These are phyloP conservation scores for Coregonus clupeaformis DNA, from an alignment of 2,113 vertebrate genomes.

Conservation along the genomic window DNA sequence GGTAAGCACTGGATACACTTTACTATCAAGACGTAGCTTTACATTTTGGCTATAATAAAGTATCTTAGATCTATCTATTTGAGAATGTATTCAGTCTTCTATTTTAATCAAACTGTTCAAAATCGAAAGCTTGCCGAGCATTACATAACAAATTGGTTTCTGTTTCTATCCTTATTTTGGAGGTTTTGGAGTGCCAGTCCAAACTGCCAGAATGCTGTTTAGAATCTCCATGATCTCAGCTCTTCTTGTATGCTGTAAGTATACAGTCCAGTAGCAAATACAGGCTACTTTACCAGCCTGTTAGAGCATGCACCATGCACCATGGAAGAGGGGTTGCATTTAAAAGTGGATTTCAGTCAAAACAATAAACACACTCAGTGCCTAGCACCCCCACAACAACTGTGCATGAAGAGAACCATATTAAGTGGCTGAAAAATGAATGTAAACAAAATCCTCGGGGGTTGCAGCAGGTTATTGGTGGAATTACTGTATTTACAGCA, in stretches of 20 bases:
- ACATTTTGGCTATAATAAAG: neutral
- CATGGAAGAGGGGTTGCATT: neutral
- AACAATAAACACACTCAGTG: slow-evolving; percentile 8
- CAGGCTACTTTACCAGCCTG: neutral
- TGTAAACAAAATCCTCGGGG: slow-evolving; percentile 53
- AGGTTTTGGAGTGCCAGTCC: slow-evolving; percentile 11
- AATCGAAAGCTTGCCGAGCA: neutral
- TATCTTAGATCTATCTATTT: neutral
- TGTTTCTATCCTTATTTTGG: neutral
- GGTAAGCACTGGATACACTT: slow-evolving; percentile 40
- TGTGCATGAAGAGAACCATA: slow-evolving; percentile 44
- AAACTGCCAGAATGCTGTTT: slow-evolving; percentile 22
- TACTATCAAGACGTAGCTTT: neutral
- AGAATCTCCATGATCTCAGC: slow-evolving; percentile 31
- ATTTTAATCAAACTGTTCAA: neutral
- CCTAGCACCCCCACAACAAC: slow-evolving; percentile 21
- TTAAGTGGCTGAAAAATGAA: slow-evolving; percentile 49
- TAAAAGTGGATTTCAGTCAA: neutral
- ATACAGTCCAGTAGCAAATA: neutral
- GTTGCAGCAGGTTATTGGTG: slow-evolving; percentile 25
- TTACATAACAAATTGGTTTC: neutral
- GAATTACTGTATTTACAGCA: slow-evolving; percentile 55
- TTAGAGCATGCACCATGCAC: slow-evolving; percentile 8
- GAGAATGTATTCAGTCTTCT: neutral
- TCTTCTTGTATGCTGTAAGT: slow-evolving; percentile 50